These are phyloP conservation scores for Andricus quercusramuli DNA, from an alignment of 2,888 invertebrate species.

Conservation along the genomic window DNA sequence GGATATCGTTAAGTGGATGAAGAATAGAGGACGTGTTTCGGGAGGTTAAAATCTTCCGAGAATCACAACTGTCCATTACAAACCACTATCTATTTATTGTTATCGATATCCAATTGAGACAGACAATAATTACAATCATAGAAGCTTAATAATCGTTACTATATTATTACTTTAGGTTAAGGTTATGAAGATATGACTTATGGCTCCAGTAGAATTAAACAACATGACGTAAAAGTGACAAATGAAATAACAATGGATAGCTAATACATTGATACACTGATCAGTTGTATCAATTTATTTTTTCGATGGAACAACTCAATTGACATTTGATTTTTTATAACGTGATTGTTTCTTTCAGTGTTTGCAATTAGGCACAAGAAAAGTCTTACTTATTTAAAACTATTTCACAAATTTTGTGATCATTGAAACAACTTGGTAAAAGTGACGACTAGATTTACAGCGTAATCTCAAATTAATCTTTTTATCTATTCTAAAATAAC, in stretches of 20 bases:
- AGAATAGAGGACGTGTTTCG: background rate
- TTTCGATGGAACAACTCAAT: constrained; percentile 12
- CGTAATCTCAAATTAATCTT: constrained; percentile 4
- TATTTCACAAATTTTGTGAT: constrained; percentile 16
- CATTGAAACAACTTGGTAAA: constrained; percentile 17
- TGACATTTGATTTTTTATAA: constrained; percentile 1
- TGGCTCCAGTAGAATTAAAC: constrained; percentile 72
- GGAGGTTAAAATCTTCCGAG: constrained; percentile 21
- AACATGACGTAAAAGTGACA: constrained; percentile 75
- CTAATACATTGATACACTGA: constrained; percentile 66
- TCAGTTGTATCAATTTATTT: constrained; percentile 10
- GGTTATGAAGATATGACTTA: constrained; percentile 65
- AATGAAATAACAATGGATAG: constrained; percentile 74
- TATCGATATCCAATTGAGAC: constrained; percentile 36
- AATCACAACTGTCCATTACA: constrained; percentile 36
- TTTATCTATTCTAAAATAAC: background rate
- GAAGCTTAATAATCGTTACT: constrained; percentile 37
- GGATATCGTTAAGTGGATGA: constrained; percentile 3
- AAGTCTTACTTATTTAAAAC: constrained; percentile 1
- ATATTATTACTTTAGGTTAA: constrained; percentile 62
- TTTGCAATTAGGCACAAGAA: constrained; percentile 8
- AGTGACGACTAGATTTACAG: constrained; percentile 27
- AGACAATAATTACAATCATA: constrained; percentile 36
- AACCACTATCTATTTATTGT: constrained; percentile 41
- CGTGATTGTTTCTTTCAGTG: background rate